Base-by-base conservation (phyloP, 23 tunicate genomes). In the Halocynthia aurantium region DNA sequence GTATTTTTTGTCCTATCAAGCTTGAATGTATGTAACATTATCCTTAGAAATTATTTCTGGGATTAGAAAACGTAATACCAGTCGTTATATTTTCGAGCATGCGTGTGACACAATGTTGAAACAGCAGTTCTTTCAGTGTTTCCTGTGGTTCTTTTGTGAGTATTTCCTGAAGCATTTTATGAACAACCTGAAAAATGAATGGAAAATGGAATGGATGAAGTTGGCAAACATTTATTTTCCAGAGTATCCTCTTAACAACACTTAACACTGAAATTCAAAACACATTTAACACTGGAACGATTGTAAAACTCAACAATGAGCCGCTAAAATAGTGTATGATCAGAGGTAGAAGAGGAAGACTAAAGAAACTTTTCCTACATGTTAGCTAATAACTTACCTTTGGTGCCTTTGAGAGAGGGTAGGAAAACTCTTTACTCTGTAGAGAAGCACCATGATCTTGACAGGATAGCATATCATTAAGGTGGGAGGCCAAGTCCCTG, bases 401-500 rank as follows among this genome's bases (percentile, higher is more conserved):
- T 13, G 73, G 53, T 8, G 71, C 79, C 22, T 57, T 58, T 55
- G 73, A 73, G 10, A 85, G 63, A 8, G 90, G 90, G 73, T 62
- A 85, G 72, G 73, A 75, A 7, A 85, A 52, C 52, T 80, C 83
- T 22, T 77, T 20, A 6, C 75, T 69, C 61, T 9, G 52, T 7
- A 68, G 62, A 55, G 50, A 65, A 15, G 77, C 49, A 40, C 60
- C 53, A 49, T 85, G 84, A 13, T 85, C 90, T 21, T 84, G 76
- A 55, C 77, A 85, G 8, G 65, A 70, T 52, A 85, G 19, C 13
- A 51, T 73, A 15, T 65, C 75, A 22, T 85, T 80, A 8, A 85
- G n/a, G 44, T 78, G 11, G 12, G 13, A 21, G 12, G 70, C 69
- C 7, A 80, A 58, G 8, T 80, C 89, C 53, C 73, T 79, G n/a